Evolutionary conservation across 2,113 vertebrate species (phyloP), one percentile per base, ranked within the genome.

Genomic region (Trematocara variabile): DNA sequence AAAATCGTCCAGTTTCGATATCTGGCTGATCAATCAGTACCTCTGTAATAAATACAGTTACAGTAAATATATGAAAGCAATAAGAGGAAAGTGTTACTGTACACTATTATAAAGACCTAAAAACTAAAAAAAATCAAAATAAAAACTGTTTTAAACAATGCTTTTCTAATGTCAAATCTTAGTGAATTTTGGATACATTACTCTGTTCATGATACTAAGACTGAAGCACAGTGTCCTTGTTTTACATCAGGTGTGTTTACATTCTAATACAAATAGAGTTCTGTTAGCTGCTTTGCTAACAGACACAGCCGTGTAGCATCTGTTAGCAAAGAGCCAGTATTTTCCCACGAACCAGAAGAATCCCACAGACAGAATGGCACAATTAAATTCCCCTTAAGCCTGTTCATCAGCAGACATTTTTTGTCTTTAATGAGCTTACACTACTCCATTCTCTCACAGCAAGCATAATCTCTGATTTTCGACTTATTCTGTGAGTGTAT

Each of bases 341-440:
- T 91, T 94, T 89, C 92, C 83, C 90, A 87, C 25, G 56, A 75
- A 86, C 75, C 55, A 73, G 84, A 92, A 70, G 83, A 85, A 88
- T 93, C 90, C 89, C 50, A 63, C 54, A 90, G 88, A 91, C 92
- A 88, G 94, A 91, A 88, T 91, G 85, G 79, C 79, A 91, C 92
- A 92, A 92, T 95, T 94, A 94, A 95, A 96, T 93, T 92, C 91
- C 90, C 89, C 89, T 93, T 90, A 94, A 93, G 93, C 92, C 92
- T 93, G 90, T 90, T 95, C 90, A 93, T 93, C 85, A 91, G 89
- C 89, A 92, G 93, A 90, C 92, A 85, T 86, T 93, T 95, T 95
- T 91, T 94, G 93, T 93, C 86, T 94, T 94, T 96, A 96, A 96
- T 96, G 94, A 96, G 95, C 93, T 96, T 93, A 94, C 92, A 92